phyloP scores from a whole-genome alignment of 2,113 vertebrate genomes.

The Misgurnus mizolepis region DNA sequence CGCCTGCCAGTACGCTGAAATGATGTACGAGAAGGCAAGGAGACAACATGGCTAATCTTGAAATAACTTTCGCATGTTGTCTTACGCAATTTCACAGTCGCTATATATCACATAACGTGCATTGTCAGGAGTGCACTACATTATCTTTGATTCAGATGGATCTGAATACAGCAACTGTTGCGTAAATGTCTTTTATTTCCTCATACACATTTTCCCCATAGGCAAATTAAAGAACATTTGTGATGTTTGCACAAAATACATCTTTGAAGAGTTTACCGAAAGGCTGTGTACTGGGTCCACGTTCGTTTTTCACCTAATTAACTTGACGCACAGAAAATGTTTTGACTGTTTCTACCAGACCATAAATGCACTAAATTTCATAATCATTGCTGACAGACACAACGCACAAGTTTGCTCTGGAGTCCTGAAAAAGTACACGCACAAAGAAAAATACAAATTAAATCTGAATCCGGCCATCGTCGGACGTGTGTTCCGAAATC shows the following conservation, averaged over 20 bases:
- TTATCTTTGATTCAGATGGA: constrained; percentile 41
- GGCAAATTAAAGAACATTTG: constrained; percentile 43
- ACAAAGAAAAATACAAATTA: not conserved
- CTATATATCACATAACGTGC: constrained; percentile 40
- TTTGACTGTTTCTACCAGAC: constrained; percentile 55
- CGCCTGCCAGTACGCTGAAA: constrained; percentile 11
- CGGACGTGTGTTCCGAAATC: constrained; percentile 15
- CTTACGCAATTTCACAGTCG: constrained; percentile 40
- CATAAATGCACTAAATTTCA: constrained; percentile 50
- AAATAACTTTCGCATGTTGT: constrained; percentile 42
- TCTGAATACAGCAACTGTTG: constrained; percentile 37
- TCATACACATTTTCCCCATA: constrained; percentile 32
- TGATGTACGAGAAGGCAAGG: constrained; percentile 21
- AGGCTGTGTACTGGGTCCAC: constrained; percentile 42
- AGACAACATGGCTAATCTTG: constrained; percentile 48
- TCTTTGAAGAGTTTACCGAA: constrained; percentile 54
- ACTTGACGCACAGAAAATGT: constrained; percentile 53
- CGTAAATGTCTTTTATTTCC: constrained; percentile 22
- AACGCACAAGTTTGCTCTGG: constrained; percentile 44
- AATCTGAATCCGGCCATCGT: constrained; percentile 28
- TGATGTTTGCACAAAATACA: constrained; percentile 53
- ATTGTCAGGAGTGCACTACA: constrained; percentile 37
- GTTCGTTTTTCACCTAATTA: constrained; percentile 55
- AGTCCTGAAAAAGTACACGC: constrained; percentile 34
- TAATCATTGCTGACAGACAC: constrained; percentile 56